Conservation (phyloP, 2,113 vertebrate species). For the Potamarius usumacintae region DNA sequence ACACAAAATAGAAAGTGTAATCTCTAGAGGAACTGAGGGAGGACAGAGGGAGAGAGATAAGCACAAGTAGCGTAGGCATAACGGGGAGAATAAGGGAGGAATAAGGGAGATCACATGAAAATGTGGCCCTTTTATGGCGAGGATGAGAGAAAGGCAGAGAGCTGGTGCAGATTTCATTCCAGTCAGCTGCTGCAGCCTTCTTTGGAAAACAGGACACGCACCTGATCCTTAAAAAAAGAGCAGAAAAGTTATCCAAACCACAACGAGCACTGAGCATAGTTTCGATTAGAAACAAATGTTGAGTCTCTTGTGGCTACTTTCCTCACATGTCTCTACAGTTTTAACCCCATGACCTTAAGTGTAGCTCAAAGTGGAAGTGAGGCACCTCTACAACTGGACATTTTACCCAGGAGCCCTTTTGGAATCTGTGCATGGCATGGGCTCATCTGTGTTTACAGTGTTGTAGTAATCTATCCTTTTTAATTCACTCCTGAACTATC, state of each 20-base stretch:
- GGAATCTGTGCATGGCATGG: slow-evolving; percentile 5
- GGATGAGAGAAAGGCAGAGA: slow-evolving; percentile 44
- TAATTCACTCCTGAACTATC: slow-evolving; percentile 26
- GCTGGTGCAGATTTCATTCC: slow-evolving; percentile 34
- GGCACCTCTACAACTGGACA: slow-evolving; percentile 5
- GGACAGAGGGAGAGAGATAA: slow-evolving; percentile 43
- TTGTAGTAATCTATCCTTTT: not conserved
- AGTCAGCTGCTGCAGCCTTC: slow-evolving; percentile 44
- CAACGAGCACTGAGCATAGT: slow-evolving; percentile 30
- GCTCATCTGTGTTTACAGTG: slow-evolving; percentile 16
- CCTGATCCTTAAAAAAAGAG: slow-evolving; percentile 36
- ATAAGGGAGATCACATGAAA: not conserved
- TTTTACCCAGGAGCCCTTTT: slow-evolving; percentile 34
- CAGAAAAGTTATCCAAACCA: slow-evolving; percentile 50
- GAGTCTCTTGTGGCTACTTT: slow-evolving; percentile 24
- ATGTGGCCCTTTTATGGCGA: slow-evolving; percentile 32
- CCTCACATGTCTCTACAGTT: not conserved
- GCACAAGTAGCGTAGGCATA: slow-evolving; percentile 52
- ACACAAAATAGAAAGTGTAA: slow-evolving; percentile 33
- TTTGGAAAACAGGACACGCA: slow-evolving; percentile 59
- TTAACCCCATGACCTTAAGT: slow-evolving; percentile 29
- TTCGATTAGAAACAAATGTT: slow-evolving; percentile 48
- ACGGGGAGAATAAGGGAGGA: slow-evolving; percentile 18
- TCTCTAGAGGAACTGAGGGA: slow-evolving; percentile 41
- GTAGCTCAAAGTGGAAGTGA: slow-evolving; percentile 27